phyloP scores from a whole-genome alignment of 2,797 vertebrate species.

The Cyprinella venusta region DNA sequence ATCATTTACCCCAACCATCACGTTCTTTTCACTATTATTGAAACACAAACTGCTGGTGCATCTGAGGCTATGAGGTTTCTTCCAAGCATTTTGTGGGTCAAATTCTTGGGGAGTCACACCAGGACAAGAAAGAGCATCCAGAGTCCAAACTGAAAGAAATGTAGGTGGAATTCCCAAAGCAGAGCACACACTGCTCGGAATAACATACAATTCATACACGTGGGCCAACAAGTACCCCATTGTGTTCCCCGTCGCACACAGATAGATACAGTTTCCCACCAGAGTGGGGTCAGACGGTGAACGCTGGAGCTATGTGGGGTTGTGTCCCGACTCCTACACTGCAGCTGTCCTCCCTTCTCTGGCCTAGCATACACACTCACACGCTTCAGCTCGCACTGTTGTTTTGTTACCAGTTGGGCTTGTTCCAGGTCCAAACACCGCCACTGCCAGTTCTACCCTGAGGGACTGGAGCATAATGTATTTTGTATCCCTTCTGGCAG shows the following conservation, averaged over 20 bases:
- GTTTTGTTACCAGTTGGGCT: conserved; percentile 69
- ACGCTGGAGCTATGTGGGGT: conserved; percentile 67
- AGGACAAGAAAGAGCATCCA: conserved; percentile 46
- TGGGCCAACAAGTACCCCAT: conserved; percentile 59
- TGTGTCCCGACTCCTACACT: conserved; percentile 67
- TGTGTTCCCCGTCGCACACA: conserved; percentile 23
- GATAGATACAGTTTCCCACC: conserved; percentile 64
- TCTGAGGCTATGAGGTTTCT: conserved; percentile 41
- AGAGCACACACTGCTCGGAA: conserved; percentile 58
- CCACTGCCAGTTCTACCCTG: conserved; percentile 70
- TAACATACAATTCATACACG: conserved; percentile 43
- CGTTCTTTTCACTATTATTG: conserved; percentile 30
- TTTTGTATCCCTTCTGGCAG: conserved; percentile 75
- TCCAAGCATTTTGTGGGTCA: conserved; percentile 47
- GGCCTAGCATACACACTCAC: conserved; percentile 25
- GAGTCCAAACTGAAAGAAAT: conserved; percentile 51
- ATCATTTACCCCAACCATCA: conserved; percentile 40
- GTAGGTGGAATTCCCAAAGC: conserved; percentile 57
- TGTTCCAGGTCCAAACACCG: conserved; percentile 67
- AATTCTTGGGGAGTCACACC: conserved; percentile 52
- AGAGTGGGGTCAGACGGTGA: conserved; percentile 72
- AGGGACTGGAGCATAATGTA: conserved; percentile 74
- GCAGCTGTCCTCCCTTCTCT: conserved; percentile 71
- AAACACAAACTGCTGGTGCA: conserved; percentile 30
- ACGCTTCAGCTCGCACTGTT: conserved; percentile 54